Base-by-base conservation (phyloP, 2,888 invertebrate species). In the Yponomeuta cagnagella region DNA sequence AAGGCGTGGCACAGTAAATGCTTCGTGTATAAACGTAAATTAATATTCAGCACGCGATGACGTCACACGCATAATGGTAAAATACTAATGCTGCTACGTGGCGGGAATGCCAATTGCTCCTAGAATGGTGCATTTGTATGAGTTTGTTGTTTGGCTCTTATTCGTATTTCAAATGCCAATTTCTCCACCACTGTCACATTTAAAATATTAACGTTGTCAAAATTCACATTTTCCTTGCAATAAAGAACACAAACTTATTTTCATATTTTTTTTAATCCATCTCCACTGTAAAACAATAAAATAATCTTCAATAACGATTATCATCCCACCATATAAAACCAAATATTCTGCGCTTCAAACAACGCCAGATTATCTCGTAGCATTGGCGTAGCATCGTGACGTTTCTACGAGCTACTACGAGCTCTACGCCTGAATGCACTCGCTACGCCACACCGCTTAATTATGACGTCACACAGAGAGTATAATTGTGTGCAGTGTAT, bases 1-100 rank as follows among this genome's bases (percentile, higher is more conserved):
- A 43, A 3, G 8, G 9, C 43, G 6, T 43, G 43, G 43, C 15
- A 15, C 15, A 58, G 5, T 58, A 58, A 12, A 58, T 15, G 12
- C 15, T 58, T 31, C 4, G 31, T 63, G 48, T 33, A 8, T 33
- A 65, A 23, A 23, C 33, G 37, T 10, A 23, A 67, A 72, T 73
- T 73, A 73, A 70, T 63, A 73, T 72, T 72, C 73, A 48, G 63
- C 72, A 72, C 72, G 70, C 72, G 69, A 72, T 63, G 71, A 70
- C 64, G 72, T 73, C 65, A 65, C 67, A 72, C 70, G 65, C 72
- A 72, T 72, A 72, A 72, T 69, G 72, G 71, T 67, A 70, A 72
- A 73, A 73, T 73, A 72, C 71, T 70, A 72, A 68, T 73, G 73
- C 3, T 52, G 52, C 12, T 58, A 15, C 52, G 52, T 15, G 52